Conservation (phyloP, 2,797 vertebrate genomes). For the Melanotaenia trifasciata region DNA sequence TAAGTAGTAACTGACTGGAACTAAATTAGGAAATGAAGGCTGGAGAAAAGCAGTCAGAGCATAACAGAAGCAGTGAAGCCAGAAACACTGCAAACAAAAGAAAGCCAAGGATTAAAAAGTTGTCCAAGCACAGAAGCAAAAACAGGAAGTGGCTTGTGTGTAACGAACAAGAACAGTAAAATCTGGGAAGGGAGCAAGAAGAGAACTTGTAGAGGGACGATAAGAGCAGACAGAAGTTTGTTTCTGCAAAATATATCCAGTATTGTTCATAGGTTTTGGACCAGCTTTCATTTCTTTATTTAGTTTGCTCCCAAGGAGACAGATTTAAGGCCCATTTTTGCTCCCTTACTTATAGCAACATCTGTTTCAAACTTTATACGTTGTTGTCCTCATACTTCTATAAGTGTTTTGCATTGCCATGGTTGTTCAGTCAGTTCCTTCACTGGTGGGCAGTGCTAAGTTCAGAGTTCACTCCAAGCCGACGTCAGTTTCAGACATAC, state of each 20-base stretch:
- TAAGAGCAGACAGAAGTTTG: background rate
- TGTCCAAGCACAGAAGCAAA: slow-evolving; percentile 2
- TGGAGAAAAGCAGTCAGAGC: background rate
- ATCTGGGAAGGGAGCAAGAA: background rate
- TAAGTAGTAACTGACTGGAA: background rate
- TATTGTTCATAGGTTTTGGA: background rate
- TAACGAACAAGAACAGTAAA: background rate
- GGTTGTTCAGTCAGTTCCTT: too few species aligned
- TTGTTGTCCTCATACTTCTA: too few species aligned
- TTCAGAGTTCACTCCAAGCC: too few species aligned
- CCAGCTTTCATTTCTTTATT: background rate
- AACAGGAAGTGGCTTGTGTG: background rate
- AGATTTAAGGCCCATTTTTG: background rate
- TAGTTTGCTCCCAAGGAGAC: background rate
- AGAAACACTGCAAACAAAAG: slow-evolving; percentile 5
- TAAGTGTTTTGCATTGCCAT: too few species aligned
- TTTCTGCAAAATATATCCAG: background rate
- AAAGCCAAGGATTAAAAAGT: slow-evolving; percentile 2
- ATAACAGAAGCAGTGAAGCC: background rate
- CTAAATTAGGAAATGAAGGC: background rate
- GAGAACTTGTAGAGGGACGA: background rate
- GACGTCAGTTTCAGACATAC: too few species aligned
- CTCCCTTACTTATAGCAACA: too few species aligned
- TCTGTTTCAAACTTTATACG: too few species aligned
- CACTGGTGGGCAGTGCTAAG: too few species aligned